A percentile compares a stretch with the other conserved stretches of the same genome.
phyloP scores from a whole-genome alignment of 1,140 invertebrate species.

The Aphis craccivora region DNA sequence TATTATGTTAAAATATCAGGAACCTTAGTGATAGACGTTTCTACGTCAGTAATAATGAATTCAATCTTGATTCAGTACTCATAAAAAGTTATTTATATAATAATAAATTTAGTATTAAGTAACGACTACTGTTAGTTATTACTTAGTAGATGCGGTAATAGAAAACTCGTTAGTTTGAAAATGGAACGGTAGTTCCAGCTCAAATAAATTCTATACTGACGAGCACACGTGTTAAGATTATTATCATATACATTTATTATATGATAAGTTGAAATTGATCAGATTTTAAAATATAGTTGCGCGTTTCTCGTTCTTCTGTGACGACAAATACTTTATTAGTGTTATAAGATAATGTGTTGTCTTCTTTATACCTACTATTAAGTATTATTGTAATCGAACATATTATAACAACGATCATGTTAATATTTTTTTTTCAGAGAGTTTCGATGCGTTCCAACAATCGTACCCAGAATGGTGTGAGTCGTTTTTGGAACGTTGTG shows the following conservation, averaged over 20 bases:
- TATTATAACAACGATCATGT: background rate
- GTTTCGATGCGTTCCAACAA: conserved; percentile 80
- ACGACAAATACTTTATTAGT: background rate
- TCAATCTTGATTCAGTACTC: background rate
- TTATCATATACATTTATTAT: background rate
- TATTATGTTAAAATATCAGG: background rate
- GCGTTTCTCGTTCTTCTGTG: background rate
- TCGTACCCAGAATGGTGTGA: conserved; percentile 90
- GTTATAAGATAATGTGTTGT: background rate
- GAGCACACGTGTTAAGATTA: background rate
- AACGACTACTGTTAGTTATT: background rate
- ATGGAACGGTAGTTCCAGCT: background rate
- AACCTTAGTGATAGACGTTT: background rate
- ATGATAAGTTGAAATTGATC: background rate
- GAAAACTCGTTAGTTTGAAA: background rate
- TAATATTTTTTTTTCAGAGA: conserved; percentile 73
- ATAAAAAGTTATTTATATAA: background rate
- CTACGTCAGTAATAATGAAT: background rate
- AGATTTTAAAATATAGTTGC: background rate
- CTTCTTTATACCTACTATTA: background rate
- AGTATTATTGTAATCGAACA: background rate
- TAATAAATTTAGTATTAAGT: background rate
- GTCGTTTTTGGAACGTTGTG: conserved; percentile 63
- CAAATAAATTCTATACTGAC: background rate
- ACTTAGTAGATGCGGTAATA: background rate